These are phyloP conservation scores for Clavelina lepadiformis DNA, from an alignment of 23 tunicate genomes.

Conservation along the genomic window DNA sequence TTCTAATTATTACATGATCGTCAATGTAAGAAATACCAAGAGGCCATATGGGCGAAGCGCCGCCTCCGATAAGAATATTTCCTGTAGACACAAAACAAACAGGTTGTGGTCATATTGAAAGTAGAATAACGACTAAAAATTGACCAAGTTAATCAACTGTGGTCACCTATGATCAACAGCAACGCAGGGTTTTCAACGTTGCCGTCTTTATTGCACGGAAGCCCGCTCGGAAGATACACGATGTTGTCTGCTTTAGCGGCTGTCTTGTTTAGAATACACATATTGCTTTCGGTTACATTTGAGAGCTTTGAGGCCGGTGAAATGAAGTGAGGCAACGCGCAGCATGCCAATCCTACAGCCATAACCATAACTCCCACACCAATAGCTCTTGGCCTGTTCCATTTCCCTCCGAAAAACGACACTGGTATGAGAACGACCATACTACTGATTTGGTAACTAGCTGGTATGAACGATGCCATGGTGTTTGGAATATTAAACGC, in stretches of 20 bases:
- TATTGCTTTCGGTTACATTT: neutral
- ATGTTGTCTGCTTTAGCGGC: constrained; percentile 22
- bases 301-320: constrained; percentile 25
- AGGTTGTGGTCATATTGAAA: neutral
- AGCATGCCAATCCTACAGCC: constrained; percentile 67
- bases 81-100: constrained; percentile 19
- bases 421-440: constrained; percentile 80
- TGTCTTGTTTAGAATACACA: constrained; percentile 6
- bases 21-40: constrained; percentile 83
- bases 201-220: constrained; percentile 72
- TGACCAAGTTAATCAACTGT: neutral
- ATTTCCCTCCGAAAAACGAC: constrained; percentile 65
- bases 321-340: constrained; percentile 79
- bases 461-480: constrained; percentile 91
- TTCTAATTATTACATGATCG: constrained; percentile 71
- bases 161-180: constrained; percentile 70
- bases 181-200: constrained; percentile 74
- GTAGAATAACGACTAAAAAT: too few relatives aligned
- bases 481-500: constrained; percentile 78
- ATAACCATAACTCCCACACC: constrained; percentile 74
- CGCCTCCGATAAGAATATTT: constrained; percentile 68
- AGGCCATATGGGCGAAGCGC: constrained; percentile 85
- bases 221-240: constrained; percentile 38
- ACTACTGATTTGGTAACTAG: constrained; percentile 76
- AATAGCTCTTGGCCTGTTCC: constrained; percentile 70